Base-by-base conservation (phyloP, 53 echinoderm and acorn worm genomes). In the Hippasteria phrygiana region DNA sequence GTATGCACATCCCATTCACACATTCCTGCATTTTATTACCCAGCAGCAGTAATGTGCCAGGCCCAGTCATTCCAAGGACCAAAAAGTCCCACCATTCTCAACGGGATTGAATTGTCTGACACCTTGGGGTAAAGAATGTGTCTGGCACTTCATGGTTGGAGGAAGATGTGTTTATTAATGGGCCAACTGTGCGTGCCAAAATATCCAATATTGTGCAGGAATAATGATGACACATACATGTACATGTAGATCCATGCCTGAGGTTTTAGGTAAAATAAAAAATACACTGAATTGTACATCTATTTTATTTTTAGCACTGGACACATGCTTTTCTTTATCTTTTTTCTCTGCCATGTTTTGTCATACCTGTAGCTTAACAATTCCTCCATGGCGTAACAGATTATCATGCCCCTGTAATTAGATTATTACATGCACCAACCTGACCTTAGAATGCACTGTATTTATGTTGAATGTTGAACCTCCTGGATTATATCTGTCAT, bases 81-180 rank as follows among this genome's bases (percentile, higher is more conserved):
- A 7, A 59, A 26, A 24, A 59, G 7, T 59, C 59, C 16, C 59
- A 59, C 59, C 2, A 0, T 3, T 17, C 26, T 59, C 59, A 59
- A 20, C 20, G 54, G 54, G 54, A 20, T 54, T 54, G 54, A 54
- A 3, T 54, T 64, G 64, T 64, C 64, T 64, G 64, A 28, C 36
- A 66, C 67, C 67, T 66, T 33, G 67, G 67, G 67, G 67, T 66
- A 36, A 66, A 66, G 34, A 66, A 66, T 66, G 67, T 33, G 67
- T 59, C 26, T 59, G 22, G 26, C 20, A 18, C 22, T 59, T 59
- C n/a, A 59, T 22, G n/a, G 59, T 24, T 8, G 2, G 18, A 2
- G 8, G 12, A 55, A 13, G 18, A 2, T 2, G 2, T 55, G 55
- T 3, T 55, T 13, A 55, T 55, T 8, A n/a, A n/a, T 45, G 46